Evolutionary conservation across 1,140 invertebrate genomes (phyloP).

Genomic region (Idris sp.): DNA sequence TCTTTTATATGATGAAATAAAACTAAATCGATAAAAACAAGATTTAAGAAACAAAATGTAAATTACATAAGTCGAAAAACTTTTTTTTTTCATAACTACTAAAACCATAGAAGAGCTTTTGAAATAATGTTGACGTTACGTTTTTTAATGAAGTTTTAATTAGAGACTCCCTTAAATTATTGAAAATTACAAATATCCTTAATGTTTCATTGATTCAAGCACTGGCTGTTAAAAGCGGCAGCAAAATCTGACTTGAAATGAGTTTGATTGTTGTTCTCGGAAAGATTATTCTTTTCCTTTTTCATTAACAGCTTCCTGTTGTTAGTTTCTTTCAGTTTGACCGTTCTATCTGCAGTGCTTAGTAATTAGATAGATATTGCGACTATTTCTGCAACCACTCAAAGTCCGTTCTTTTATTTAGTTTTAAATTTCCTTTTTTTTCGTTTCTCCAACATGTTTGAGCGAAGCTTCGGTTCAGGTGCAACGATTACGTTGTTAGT

Average conservation of each 20-base stretch:
- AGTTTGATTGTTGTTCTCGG: conserved; percentile 37
- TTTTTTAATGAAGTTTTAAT: too few relatives aligned
- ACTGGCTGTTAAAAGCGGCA: too few relatives aligned
- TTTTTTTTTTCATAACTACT: too few relatives aligned
- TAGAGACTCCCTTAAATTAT: too few relatives aligned
- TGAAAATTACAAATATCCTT: background rate
- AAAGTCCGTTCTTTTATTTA: conserved; percentile 41
- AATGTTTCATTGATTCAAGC: conserved; percentile 18
- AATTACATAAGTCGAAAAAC: too few relatives aligned
- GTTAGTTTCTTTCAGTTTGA: conserved; percentile 47
- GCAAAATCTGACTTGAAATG: conserved; percentile 34
- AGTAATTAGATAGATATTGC: conserved; percentile 66
- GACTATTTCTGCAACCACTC: conserved; percentile 44
- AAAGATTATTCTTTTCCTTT: conserved; percentile 51
- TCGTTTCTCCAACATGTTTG: conserved; percentile 52
- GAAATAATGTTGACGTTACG: too few relatives aligned
- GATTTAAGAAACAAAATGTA: too few relatives aligned
- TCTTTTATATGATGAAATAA: too few relatives aligned
- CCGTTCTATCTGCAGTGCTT: conserved; percentile 28
- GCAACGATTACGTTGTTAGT: conserved; percentile 50
- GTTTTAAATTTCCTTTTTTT: too few relatives aligned
- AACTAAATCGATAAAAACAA: too few relatives aligned
- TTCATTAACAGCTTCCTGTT: conserved; percentile 49
- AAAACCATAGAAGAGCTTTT: too few relatives aligned
- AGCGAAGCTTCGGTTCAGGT: conserved; percentile 27